Conservation (phyloP, 2,113 vertebrate genomes). For the Anguilla japonica region DNA sequence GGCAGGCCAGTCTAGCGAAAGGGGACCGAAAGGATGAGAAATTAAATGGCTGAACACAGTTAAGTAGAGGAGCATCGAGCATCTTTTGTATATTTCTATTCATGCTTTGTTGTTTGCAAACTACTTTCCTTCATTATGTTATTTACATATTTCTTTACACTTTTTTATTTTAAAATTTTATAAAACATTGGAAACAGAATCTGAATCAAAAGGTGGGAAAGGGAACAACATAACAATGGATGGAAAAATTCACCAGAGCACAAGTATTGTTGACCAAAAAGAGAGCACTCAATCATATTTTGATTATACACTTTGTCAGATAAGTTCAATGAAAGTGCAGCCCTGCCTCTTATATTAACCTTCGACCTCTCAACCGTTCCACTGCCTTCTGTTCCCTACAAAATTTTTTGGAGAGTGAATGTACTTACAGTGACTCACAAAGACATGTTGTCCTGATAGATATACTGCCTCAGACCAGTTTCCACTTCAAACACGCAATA, state of each 20-base stretch:
- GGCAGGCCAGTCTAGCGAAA: not conserved
- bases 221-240: not conserved
- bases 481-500: not conserved
- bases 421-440: not conserved
- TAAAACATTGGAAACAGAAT: not conserved
- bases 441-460: not conserved
- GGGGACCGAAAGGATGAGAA: not conserved
- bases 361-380: not conserved
- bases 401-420: too few relatives aligned
- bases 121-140: too few relatives aligned
- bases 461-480: not conserved
- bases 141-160: too few relatives aligned
- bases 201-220: not conserved
- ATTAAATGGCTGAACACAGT: not conserved
- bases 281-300: not conserved
- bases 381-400: not conserved
- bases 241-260: not conserved
- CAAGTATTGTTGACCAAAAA: not conserved
- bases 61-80: not conserved
- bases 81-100: too few relatives aligned
- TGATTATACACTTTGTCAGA: not conserved
- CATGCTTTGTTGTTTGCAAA: too few relatives aligned
- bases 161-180: not conserved
- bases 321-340: constrained; percentile 1
- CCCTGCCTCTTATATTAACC: not conserved